A percentile compares a stretch with the other conserved stretches of the same genome.
These are phyloP conservation scores for Corythaixoides concolor DNA, from an alignment of 2,113 vertebrate species.

Conservation along the genomic window DNA sequence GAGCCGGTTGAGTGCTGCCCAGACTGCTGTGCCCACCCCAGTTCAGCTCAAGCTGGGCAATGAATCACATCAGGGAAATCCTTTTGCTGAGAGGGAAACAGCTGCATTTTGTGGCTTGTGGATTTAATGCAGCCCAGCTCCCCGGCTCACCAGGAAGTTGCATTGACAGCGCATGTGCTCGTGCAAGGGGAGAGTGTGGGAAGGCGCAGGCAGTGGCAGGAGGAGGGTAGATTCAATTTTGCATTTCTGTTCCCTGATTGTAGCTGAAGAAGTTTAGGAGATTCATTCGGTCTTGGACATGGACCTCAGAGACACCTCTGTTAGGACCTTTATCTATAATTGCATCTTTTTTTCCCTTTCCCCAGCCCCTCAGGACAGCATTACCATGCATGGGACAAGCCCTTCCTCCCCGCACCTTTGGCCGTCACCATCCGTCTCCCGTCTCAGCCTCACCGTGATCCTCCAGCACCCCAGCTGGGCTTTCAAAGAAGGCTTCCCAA, in stretches of 20 bases:
- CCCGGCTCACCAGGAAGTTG: background rate
- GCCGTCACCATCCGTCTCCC: background rate
- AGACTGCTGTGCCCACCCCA: background rate
- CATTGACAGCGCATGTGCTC: background rate
- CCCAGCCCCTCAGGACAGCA: background rate
- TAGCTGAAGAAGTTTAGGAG: background rate
- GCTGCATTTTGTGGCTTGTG: background rate
- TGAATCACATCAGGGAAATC: background rate
- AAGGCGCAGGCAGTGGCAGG: background rate
- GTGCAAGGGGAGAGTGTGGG: background rate
- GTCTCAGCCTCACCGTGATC: fast-evolving
- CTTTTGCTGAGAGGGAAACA: background rate
- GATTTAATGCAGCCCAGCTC: background rate
- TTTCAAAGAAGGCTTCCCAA: background rate
- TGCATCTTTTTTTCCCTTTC: background rate
- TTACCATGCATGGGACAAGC: fast-evolving
- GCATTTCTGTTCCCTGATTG: background rate
- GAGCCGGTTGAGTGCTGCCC: background rate
- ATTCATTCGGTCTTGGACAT: background rate
- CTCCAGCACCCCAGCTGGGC: background rate
- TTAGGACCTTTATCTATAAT: background rate
- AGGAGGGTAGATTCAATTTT: background rate
- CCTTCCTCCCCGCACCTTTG: background rate
- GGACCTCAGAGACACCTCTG: background rate
- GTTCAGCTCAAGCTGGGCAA: background rate